Evolutionary conservation across 2,113 vertebrate species (phyloP).

Genomic region (Nematolebias whitei): DNA sequence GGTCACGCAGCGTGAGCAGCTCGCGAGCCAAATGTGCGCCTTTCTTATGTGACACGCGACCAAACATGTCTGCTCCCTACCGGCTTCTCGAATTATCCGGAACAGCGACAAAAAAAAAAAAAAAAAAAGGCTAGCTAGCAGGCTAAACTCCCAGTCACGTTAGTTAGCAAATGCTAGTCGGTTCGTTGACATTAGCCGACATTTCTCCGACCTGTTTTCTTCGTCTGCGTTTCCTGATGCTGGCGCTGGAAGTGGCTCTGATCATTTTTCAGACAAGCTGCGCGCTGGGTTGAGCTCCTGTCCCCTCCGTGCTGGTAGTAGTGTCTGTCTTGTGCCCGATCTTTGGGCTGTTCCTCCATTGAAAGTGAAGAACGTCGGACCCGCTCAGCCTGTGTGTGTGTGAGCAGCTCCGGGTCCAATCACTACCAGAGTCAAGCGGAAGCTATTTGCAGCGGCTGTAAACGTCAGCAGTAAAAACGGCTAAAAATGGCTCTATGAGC

Average conservation of each 20-base stretch:
- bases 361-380: conserved; percentile 71
- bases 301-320: conserved; percentile 69
- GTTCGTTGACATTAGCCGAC: conserved; percentile 74
- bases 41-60: background rate
- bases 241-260: conserved; percentile 76
- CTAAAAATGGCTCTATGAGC: conserved; percentile 78
- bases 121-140: background rate
- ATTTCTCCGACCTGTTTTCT: conserved; percentile 80
- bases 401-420: conserved; percentile 70
- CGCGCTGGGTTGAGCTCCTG: conserved; percentile 52
- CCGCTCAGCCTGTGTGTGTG: conserved; percentile 33
- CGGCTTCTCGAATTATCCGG: background rate
- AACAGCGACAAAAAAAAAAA: too few relatives aligned
- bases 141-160: conserved; percentile 1
- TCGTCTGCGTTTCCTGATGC: conserved; percentile 81
- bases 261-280: conserved; percentile 74
- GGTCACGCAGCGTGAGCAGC: conserved; percentile 68
- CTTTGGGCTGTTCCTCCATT: conserved; percentile 81
- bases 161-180: conserved; percentile 58
- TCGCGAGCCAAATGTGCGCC: background rate
- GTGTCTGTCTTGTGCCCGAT: conserved; percentile 74
- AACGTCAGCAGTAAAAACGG: conserved; percentile 75
- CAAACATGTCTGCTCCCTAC: background rate
- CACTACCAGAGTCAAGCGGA: conserved; percentile 73
- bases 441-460: conserved; percentile 75